Evolutionary conservation across 2,113 vertebrate species (phyloP).

Genomic region (Nothocercus nigrocapillus): DNA sequence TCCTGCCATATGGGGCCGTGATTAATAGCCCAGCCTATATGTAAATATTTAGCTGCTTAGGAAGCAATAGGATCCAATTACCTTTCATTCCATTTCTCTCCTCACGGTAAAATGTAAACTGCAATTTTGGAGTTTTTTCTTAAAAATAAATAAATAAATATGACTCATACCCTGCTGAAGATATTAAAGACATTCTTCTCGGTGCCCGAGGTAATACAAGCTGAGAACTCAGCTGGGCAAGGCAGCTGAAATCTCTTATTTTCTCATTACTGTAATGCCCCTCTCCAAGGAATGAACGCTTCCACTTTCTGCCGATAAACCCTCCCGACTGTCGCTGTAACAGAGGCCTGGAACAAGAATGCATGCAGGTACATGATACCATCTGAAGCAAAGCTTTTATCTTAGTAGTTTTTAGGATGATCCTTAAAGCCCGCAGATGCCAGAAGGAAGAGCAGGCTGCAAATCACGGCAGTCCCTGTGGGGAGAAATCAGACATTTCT

Average conservation of each 20-base stretch:
- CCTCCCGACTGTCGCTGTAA: neutral
- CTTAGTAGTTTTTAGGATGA: accelerated
- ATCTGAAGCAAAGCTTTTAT: neutral
- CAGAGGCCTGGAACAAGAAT: neutral
- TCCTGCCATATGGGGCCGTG: slow-evolving; percentile 63
- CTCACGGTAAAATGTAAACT: neutral
- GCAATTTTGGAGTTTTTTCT: neutral
- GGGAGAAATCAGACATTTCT: neutral
- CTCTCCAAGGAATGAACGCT: neutral
- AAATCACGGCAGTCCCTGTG: accelerated
- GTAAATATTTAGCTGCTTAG: slow-evolving; percentile 76
- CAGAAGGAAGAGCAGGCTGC: neutral
- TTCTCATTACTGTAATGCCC: neutral
- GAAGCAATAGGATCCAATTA: slow-evolving; percentile 71
- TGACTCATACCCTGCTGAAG: neutral
- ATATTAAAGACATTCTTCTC: slow-evolving; percentile 29
- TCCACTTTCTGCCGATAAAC: neutral
- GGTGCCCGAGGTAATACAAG: neutral
- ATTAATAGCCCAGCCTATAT: slow-evolving; percentile 59
- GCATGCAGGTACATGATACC: neutral
- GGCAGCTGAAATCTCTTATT: neutral
- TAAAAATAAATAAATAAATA: neutral
- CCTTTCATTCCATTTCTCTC: slow-evolving; percentile 60
- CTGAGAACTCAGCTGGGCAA: neutral
- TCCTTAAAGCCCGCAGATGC: neutral